Evolutionary conservation across 2,888 invertebrate genomes (phyloP), one percentile per base, ranked within the genome.

Genomic region (Erpobdella octoculata): DNA sequence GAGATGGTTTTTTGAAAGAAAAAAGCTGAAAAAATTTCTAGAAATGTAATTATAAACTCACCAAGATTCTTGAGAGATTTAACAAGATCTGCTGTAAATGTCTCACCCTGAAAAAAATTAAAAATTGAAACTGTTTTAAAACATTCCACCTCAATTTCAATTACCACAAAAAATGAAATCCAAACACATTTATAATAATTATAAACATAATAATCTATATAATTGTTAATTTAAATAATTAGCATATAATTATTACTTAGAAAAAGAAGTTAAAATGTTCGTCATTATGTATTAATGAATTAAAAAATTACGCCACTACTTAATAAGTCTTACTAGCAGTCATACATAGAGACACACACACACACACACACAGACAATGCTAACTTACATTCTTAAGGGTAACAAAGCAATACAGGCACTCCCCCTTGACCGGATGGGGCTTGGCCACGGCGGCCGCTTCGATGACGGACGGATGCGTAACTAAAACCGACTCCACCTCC

Each of bases 371-470:
- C 41, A 12, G 41, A 41, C 9, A 25, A 28, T 1, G n/a, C n/a
- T 25, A 53, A 33, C 65, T 66, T 48, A 66, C 90, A 74, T 91
- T 89, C 78, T 89, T 90, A n/a, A 94, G 88, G 0, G 93, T 93
- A 21, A 98, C 89, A 84, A 96, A 98, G 83, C 96, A 96, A 84
- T 98, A 96, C 1, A 97, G 88, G 78, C 93, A 93, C 84, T 97
- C 93, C 35, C 98, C 97, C 84, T 98, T 98, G 73, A 98, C 88
- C 0, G 89, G 87, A 85, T 98, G 97, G 0, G 94, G 92, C 76
- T 91, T 90, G 6, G 95, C 90, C 0, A 98, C 97, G 0, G 94
- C 97, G 0, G 98, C 98, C 0, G 96, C 92, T 84, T 98, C 98
- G 0, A 94, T 89, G 0, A 98, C 91, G 53, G 82, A 78, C 36